phyloP scores from a whole-genome alignment of 2,888 invertebrate genomes.

The Acanthosepion esculentum region DNA sequence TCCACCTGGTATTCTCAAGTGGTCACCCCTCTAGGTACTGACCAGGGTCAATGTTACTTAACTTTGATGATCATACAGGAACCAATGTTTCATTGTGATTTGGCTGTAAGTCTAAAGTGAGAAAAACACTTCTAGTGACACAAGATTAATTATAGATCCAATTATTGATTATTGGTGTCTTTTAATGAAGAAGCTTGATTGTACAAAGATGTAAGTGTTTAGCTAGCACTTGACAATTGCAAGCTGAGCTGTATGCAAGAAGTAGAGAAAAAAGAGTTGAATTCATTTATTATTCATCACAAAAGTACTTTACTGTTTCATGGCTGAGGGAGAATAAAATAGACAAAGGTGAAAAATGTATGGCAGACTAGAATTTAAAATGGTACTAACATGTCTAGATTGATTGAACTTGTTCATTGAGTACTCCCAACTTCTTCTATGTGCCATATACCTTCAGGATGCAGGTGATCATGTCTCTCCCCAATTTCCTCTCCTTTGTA shows the following conservation, averaged over 20 bases:
- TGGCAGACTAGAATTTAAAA: background rate
- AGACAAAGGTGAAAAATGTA: background rate
- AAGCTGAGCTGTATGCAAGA: background rate
- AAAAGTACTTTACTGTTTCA: background rate
- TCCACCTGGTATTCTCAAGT: too few relatives aligned
- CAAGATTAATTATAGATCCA: too few relatives aligned
- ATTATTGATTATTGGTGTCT: background rate
- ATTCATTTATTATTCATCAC: background rate
- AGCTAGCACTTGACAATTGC: background rate
- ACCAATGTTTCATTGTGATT: too few relatives aligned
- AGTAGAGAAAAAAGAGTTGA: background rate
- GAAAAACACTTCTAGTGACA: too few relatives aligned
- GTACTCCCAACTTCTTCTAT: background rate
- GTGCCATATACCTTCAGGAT: too few relatives aligned
- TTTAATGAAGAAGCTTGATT: background rate
- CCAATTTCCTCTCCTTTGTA: too few relatives aligned
- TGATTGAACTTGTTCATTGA: background rate
- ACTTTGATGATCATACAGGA: too few relatives aligned
- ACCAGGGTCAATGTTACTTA: too few relatives aligned
- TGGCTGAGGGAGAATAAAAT: background rate
- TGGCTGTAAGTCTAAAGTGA: too few relatives aligned
- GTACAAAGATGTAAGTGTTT: background rate
- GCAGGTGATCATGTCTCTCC: too few relatives aligned
- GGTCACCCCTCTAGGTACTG: too few relatives aligned
- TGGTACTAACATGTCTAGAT: background rate